These are phyloP conservation scores for Sarotherodon lohbergeri DNA, from an alignment of 2,113 vertebrate genomes.

Conservation along the genomic window DNA sequence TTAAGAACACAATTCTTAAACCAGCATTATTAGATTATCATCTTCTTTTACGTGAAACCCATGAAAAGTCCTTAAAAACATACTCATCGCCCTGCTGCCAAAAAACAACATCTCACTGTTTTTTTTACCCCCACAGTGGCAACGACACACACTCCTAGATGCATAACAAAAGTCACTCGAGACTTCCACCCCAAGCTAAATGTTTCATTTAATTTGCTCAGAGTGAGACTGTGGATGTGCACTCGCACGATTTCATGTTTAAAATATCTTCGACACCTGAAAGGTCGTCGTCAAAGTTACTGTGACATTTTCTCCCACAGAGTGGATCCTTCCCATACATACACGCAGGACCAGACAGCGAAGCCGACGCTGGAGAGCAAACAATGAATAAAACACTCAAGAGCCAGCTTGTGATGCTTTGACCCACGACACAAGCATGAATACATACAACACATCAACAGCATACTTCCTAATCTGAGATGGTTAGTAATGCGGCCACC, in stretches of 20 bases:
- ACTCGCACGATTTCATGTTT: constrained; percentile 33
- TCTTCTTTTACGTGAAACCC: background rate
- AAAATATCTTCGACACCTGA: constrained; percentile 33
- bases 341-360: background rate
- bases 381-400: constrained; percentile 58
- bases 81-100: background rate
- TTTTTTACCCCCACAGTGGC: background rate
- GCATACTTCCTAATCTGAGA: constrained; percentile 54
- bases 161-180: constrained; percentile 26
- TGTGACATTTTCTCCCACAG: constrained; percentile 44
- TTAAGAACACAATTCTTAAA: background rate
- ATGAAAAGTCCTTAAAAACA: background rate
- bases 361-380: background rate
- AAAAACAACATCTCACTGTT: background rate
- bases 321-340: constrained; percentile 3
- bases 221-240: background rate
- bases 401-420: constrained; percentile 49
- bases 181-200: background rate
- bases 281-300: constrained; percentile 39
- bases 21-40: background rate
- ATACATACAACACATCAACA: constrained; percentile 70
- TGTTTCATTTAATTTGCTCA: constrained; percentile 20
- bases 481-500: constrained; percentile 59
- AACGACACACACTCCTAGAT: background rate
- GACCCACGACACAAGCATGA: constrained; percentile 55